These are phyloP conservation scores for Nemopilema nomurai DNA, from an alignment of 30 jellyfish, hydroid and myxozoan genomes.

Conservation along the genomic window DNA sequence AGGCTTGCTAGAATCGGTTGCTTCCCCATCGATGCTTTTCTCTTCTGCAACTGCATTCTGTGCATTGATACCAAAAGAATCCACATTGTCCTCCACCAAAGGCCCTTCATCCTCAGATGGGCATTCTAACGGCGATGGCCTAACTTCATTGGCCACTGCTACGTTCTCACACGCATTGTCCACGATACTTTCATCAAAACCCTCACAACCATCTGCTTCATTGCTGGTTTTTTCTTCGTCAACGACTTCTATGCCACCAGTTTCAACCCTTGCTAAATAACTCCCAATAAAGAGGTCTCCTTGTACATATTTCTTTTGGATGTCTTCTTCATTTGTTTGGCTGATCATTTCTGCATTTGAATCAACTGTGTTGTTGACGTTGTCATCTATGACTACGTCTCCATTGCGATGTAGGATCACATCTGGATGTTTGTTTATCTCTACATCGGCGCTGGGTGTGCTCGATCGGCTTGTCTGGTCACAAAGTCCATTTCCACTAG, in stretches of 20 bases:
- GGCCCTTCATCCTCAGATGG: not conserved
- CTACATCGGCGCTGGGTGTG: too few relatives aligned
- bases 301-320: not conserved
- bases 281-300: not conserved
- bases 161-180: not conserved
- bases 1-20: not conserved
- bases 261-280: not conserved
- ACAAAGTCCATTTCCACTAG: not conserved
- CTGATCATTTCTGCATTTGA: not conserved
- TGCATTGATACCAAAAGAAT: not conserved
- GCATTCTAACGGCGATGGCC: not conserved
- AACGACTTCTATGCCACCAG: not conserved
- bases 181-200: not conserved
- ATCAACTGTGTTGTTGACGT: not conserved
- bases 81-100: not conserved
- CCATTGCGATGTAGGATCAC: not conserved
- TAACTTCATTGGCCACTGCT: not conserved
- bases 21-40: not conserved
- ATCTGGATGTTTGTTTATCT: too few relatives aligned
- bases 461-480: not conserved
- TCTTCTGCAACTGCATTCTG: not conserved
- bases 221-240: not conserved
- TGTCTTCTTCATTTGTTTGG: not conserved
- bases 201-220: not conserved
- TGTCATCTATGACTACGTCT: not conserved